Percentiles rank a stretch among this genome's conserved stretches.
phyloP scores from a whole-genome alignment of 2,888 invertebrate genomes.

The Phortica okadai region DNA sequence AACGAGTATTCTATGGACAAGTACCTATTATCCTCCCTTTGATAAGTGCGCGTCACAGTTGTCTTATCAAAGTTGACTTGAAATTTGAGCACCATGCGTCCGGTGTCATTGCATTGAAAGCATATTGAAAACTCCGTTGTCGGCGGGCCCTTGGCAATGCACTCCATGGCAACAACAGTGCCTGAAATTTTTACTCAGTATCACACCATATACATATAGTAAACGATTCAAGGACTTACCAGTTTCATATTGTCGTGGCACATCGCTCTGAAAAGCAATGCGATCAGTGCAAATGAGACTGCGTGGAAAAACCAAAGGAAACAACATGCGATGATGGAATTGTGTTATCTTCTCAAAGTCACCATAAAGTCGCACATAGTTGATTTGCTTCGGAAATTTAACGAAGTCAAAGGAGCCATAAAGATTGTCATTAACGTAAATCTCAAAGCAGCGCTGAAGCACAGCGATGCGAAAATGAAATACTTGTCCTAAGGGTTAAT shows the following conservation, averaged over 20 bases:
- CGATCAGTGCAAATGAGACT: slow-evolving; percentile 69
- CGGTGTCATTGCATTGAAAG: slow-evolving; percentile 75
- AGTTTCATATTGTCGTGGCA: slow-evolving; percentile 73
- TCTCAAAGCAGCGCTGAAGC: slow-evolving; percentile 75
- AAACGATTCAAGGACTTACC: slow-evolving; percentile 51
- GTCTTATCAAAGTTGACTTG: slow-evolving; percentile 72
- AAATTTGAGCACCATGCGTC: slow-evolving; percentile 73
- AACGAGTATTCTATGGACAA: not conserved
- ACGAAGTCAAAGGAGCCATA: slow-evolving; percentile 75
- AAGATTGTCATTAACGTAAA: slow-evolving; percentile 75
- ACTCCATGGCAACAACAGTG: slow-evolving; percentile 75
- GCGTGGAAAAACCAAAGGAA: slow-evolving; percentile 73
- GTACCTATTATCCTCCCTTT: slow-evolving; percentile 73
- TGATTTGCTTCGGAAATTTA: slow-evolving; percentile 74
- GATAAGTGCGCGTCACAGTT: slow-evolving; percentile 71
- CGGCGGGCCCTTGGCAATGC: slow-evolving; percentile 73
- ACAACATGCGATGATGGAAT: slow-evolving; percentile 75
- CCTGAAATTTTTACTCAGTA: slow-evolving; percentile 49
- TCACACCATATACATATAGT: not conserved
- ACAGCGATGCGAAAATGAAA: slow-evolving; percentile 75
- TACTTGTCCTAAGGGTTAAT: slow-evolving; percentile 62
- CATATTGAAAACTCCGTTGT: slow-evolving; percentile 75
- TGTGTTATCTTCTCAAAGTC: slow-evolving; percentile 76
- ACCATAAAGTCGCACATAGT: slow-evolving; percentile 71
- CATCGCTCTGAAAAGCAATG: slow-evolving; percentile 75